A percentile compares a stretch with the other conserved stretches of the same genome.
These are phyloP conservation scores for Lepisosteus oculatus DNA, from an alignment of 2,113 vertebrate species.

Conservation along the genomic window DNA sequence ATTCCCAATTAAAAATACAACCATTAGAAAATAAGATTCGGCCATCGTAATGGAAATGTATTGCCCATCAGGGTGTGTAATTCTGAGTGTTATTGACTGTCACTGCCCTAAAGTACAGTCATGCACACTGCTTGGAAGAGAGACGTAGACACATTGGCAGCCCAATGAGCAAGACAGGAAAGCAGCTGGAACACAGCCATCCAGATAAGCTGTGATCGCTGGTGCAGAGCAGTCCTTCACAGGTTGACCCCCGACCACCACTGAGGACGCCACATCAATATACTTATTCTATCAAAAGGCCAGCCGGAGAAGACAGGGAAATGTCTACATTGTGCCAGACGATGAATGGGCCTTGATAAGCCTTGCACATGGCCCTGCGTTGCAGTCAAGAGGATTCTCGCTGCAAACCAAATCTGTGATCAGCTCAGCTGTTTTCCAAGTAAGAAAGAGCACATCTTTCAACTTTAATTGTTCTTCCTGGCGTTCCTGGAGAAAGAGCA, in stretches of 20 bases:
- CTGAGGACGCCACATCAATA: neutral
- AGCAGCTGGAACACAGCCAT: neutral
- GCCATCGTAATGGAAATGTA: slow-evolving; percentile 2
- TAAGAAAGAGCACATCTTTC: neutral
- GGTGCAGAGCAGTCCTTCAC: neutral
- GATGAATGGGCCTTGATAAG: slow-evolving; percentile 3
- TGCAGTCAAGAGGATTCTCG: neutral
- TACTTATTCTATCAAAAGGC: neutral
- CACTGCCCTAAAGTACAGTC: too few relatives aligned
- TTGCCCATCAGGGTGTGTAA: neutral
- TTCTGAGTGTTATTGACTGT: neutral
- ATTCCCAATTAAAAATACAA: slow-evolving; percentile 18
- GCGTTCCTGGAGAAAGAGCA: neutral
- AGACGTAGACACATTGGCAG: neutral
- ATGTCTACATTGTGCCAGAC: neutral
- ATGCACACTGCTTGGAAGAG: too few relatives aligned
- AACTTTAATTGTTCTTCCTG: slow-evolving; percentile 7
- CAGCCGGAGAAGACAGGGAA: neutral
- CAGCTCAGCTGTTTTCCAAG: neutral
- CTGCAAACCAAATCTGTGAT: neutral
- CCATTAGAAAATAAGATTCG: slow-evolving; percentile 3
- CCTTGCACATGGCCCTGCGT: slow-evolving; percentile 12
- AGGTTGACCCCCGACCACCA: neutral
- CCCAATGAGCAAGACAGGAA: neutral
- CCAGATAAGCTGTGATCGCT: too few relatives aligned